Evolutionary conservation across 2,113 vertebrate species (phyloP), one percentile per base, ranked within the genome.

Genomic region (Calypte anna): DNA sequence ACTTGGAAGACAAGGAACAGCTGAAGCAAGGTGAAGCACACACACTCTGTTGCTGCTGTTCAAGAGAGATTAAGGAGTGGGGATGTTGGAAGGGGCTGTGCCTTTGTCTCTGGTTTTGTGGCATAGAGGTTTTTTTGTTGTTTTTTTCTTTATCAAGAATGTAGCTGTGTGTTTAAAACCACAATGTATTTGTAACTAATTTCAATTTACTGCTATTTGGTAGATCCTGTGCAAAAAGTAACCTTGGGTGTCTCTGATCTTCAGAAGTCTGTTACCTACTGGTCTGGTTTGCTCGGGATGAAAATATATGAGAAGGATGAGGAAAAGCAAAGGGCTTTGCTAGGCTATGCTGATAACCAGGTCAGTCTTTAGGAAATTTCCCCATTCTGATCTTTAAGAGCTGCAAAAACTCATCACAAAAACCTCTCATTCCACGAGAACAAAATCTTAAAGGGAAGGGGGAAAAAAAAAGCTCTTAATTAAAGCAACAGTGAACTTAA

Each of bases 171-270:
- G 0, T 76, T 90, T 44, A 48, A 80, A 81, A 14, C 46, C 20
- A 0, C 8, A 6, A 3, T 16, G 0, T 11, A 1, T 33, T 30
- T 64, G 48, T 81, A 28, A 70, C 61, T 83, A 14, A 70, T 31
- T 50, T 19, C 31, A 27, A 8, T 5, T 25, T 48, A 4, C 68
- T 76, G 10, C 38, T 10, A 46, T 62, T 33, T 48, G 86, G 3
- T 38, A 99, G 99, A 99, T 95, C 99, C 99, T 2, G 98, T 99
- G 93, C 97, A 98, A 84, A 99, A 99, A 95, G 98, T 99, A 46
- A 98, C 98, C 54, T 96, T 99, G 62, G 99, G 98, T 14, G 99
- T 99, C 63, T 99, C 99, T 14, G 83, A 99, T 87, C 97, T 99
- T 89, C 97, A 98, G 76, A 98, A 93, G 57, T 99, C 99, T 43